Conservation (phyloP, 2,113 vertebrate species). For the Serilophus lunatus region DNA sequence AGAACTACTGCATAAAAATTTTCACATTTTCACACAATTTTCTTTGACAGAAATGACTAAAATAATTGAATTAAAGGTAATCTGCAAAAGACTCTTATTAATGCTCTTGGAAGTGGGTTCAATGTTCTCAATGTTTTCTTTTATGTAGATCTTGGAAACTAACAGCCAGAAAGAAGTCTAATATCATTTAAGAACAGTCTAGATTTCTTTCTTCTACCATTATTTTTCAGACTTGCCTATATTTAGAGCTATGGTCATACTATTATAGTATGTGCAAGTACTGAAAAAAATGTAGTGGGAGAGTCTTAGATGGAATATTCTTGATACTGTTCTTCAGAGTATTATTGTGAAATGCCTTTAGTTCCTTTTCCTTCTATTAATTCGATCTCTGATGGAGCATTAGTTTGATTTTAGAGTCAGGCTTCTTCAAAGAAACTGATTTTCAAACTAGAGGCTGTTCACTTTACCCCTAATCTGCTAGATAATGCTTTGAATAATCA, state of each 20-base stretch:
- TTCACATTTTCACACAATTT: not conserved
- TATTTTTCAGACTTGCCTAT: slow-evolving; percentile 14
- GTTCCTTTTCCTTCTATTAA: not conserved
- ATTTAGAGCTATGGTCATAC: not conserved
- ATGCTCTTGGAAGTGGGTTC: not conserved
- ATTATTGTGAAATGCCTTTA: slow-evolving; percentile 5
- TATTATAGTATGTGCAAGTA: not conserved
- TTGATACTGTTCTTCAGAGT: not conserved
- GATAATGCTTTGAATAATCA: slow-evolving; percentile 10
- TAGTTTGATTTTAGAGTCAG: slow-evolving; percentile 22
- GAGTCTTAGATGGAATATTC: not conserved
- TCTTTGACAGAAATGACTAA: not conserved
- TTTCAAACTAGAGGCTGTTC: not conserved
- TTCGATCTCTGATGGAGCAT: slow-evolving; percentile 30
- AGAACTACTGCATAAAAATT: not conserved
- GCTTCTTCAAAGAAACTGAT: not conserved
- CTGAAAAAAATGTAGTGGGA: not conserved
- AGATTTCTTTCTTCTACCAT: not conserved
- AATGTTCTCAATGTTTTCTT: slow-evolving; percentile 15
- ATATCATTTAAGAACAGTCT: not conserved
- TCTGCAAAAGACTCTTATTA: not conserved
- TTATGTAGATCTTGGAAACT: not conserved
- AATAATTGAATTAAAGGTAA: not conserved
- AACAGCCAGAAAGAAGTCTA: not conserved
- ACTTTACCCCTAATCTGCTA: not conserved